These are phyloP conservation scores for Lasioglossum leucozonium DNA, from an alignment of 2,888 invertebrate species.

Conservation along the genomic window DNA sequence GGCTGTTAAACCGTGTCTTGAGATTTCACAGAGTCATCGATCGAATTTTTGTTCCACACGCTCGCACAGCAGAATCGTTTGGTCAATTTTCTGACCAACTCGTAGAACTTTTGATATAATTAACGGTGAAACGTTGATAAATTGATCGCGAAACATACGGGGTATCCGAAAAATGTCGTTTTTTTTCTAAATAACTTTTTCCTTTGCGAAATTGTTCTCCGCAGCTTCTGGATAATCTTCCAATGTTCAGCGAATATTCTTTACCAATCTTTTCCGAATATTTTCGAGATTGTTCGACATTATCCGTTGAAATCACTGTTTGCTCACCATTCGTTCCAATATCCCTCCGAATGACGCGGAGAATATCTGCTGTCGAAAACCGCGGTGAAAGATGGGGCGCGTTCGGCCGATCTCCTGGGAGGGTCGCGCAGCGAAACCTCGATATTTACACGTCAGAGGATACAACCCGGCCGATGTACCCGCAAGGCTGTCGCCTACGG, in stretches of 20 bases:
- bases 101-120: not conserved
- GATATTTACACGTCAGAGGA: constrained; percentile 78
- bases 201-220: no score
- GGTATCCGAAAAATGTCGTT: no score
- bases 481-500: constrained; percentile 69
- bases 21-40: constrained; percentile 27
- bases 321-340: constrained; percentile 15
- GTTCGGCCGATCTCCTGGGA: constrained; percentile 54
- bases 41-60: constrained; percentile 28
- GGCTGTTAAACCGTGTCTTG: constrained; percentile 13
- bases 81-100: not conserved
- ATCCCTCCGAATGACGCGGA: constrained; percentile 26
- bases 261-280: not conserved
- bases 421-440: constrained; percentile 66
- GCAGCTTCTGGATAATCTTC: not conserved
- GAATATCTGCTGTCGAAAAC: constrained; percentile 60
- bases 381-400: constrained; percentile 60
- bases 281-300: not conserved
- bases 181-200: no score
- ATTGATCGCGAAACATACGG: not conserved
- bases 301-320: constrained; percentile 14
- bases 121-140: not conserved
- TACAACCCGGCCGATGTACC: constrained; percentile 65
- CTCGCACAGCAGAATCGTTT: not conserved
- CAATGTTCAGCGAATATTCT: not conserved